Conservation (phyloP, 2,797 vertebrate genomes). For the Zenarchopterus dispar region DNA sequence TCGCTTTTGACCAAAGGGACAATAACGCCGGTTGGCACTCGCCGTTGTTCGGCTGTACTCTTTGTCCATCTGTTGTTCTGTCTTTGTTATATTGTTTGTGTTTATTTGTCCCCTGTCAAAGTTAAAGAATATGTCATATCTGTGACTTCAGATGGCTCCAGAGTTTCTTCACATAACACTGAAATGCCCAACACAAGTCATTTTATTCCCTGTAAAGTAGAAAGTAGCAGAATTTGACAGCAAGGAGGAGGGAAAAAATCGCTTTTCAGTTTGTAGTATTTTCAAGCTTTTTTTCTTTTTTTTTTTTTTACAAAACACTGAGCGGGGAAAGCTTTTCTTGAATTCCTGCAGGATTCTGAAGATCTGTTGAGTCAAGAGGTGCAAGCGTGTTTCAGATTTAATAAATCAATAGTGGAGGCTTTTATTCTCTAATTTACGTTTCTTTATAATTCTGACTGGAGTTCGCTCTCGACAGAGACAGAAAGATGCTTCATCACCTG, state of each 20-base stretch:
- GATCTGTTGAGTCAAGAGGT: too few relatives aligned
- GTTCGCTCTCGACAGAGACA: not conserved
- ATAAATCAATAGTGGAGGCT: not conserved
- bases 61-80: slow-evolving; percentile 59
- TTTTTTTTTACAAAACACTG: too few relatives aligned
- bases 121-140: slow-evolving; percentile 6
- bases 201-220: too few relatives aligned
- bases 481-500: not conserved
- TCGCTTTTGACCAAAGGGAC: not conserved
- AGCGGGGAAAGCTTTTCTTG: too few relatives aligned
- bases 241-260: too few relatives aligned
- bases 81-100: slow-evolving; percentile 63
- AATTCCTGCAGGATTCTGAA: too few relatives aligned
- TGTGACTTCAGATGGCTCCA: too few relatives aligned
- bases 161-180: too few relatives aligned
- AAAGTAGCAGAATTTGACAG: too few relatives aligned
- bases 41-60: slow-evolving; percentile 46
- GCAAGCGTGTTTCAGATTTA: not conserved
- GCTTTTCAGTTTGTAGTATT: too few relatives aligned
- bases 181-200: too few relatives aligned
- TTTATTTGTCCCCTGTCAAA: slow-evolving; percentile 46
- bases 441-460: not conserved
- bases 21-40: slow-evolving; percentile 13
- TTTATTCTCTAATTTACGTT: not conserved
- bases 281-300: too few relatives aligned